Conservation (phyloP, 2,888 invertebrate species). For the Microctonus hyperodae region DNA sequence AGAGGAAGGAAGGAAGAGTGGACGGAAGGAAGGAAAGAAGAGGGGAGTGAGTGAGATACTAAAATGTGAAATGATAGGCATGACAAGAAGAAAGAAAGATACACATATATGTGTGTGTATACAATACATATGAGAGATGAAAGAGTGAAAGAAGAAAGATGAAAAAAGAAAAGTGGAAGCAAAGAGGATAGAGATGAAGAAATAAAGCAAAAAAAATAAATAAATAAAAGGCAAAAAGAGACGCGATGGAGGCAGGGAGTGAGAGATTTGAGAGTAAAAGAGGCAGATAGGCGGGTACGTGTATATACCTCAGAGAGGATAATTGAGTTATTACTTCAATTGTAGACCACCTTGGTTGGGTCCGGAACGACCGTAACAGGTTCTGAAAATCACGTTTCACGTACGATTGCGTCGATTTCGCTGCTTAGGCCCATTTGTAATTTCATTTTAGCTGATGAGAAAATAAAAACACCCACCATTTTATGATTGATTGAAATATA, state of each 20-base stretch:
- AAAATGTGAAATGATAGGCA: slow-evolving; percentile 1
- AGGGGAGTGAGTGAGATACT: slow-evolving; percentile 27
- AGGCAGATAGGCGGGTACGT: slow-evolving; percentile 62
- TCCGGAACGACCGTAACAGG: slow-evolving; percentile 61
- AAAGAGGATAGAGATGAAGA: slow-evolving; percentile 33
- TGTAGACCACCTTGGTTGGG: slow-evolving; percentile 64
- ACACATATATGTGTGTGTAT: neutral
- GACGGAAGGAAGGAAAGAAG: slow-evolving; percentile 18
- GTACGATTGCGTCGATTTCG: slow-evolving; percentile 31
- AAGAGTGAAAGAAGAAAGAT: slow-evolving; percentile 17
- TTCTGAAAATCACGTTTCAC: slow-evolving; percentile 58
- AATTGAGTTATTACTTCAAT: slow-evolving; percentile 65
- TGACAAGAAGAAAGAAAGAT: slow-evolving; percentile 24
- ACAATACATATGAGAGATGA: neutral
- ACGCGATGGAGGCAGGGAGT: slow-evolving; percentile 45
- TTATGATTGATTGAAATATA: slow-evolving; percentile 5
- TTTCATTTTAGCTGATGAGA: slow-evolving; percentile 26
- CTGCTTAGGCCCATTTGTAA: slow-evolving; percentile 28
- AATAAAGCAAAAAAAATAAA: slow-evolving; percentile 61
- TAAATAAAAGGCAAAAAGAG: slow-evolving; percentile 5
- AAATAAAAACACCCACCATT: slow-evolving; percentile 24
- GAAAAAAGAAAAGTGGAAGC: neutral
- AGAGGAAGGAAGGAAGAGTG: neutral
- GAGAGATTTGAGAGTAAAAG: slow-evolving; percentile 63
- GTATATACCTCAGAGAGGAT: slow-evolving; percentile 58